phyloP scores from a whole-genome alignment of 2,888 invertebrate species.

The Orchesella flavescens region DNA sequence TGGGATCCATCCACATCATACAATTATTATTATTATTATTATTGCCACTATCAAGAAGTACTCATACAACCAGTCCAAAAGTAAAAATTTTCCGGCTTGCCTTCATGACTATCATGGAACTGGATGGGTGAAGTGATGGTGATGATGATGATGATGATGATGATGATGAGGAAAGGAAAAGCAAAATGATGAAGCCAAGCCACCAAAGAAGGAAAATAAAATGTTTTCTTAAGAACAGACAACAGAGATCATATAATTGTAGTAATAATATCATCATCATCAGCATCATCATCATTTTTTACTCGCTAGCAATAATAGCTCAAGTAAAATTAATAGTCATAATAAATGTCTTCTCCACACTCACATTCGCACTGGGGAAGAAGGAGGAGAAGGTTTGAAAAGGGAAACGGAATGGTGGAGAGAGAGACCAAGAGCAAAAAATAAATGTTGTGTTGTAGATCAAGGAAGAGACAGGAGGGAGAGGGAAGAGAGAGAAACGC shows the following conservation, averaged over 20 bases:
- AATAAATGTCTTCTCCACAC: conserved; percentile 42
- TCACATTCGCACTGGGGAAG: conserved; percentile 10
- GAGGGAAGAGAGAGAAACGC: not conserved
- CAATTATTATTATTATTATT: conserved; percentile 48
- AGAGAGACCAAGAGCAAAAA: not conserved
- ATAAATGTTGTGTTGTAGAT: not conserved
- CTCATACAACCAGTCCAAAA: conserved; percentile 1
- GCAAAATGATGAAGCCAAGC: not conserved
- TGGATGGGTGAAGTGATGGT: not conserved
- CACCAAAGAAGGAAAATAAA: conserved; percentile 33
- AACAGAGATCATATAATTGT: conserved; percentile 40
- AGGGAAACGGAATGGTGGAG: conserved; percentile 5
- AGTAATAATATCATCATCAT: conserved; percentile 45
- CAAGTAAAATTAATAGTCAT: conserved; percentile 44
- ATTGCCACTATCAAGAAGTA: conserved; percentile 1
- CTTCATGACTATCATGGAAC: not conserved
- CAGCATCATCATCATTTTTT: conserved; percentile 35
- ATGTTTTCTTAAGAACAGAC: conserved; percentile 42
- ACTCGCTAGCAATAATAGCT: conserved; percentile 17
- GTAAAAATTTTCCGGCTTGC: not conserved
- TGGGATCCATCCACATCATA: not conserved
- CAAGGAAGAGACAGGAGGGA: conserved; percentile 9
- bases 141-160: not conserved
- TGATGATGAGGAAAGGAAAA: conserved; percentile 9
- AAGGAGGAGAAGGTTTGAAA: conserved; percentile 1